These are phyloP conservation scores for Dasypogon diadema DNA, from an alignment of 2,888 invertebrate species.

Conservation along the genomic window DNA sequence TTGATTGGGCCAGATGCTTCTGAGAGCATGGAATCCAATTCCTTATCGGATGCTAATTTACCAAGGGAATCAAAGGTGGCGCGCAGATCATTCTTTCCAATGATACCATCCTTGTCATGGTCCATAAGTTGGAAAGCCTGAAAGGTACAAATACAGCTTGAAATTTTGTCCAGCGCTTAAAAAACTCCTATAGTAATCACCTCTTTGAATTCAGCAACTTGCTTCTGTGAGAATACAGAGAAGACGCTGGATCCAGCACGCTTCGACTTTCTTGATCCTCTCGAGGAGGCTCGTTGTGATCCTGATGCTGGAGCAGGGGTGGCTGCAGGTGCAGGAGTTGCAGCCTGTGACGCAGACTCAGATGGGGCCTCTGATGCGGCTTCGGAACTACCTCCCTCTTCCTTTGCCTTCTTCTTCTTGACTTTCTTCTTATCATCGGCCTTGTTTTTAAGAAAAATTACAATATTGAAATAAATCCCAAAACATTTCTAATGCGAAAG, in stretches of 20 bases:
- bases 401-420: constrained; percentile 88
- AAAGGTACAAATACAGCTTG: no score
- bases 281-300: constrained; percentile 83
- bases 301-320: constrained; percentile 80
- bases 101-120: constrained; percentile 93
- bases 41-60: constrained; percentile 89
- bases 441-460: constrained; percentile 68
- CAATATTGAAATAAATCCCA: not conserved
- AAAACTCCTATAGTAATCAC: constrained; percentile 69
- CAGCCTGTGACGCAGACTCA: constrained; percentile 70
- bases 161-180: no score
- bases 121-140: constrained; percentile 97
- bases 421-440: constrained; percentile 96
- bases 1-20: constrained; percentile 93
- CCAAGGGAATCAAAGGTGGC: constrained; percentile 93
- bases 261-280: constrained; percentile 76
- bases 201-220: constrained; percentile 97
- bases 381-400: constrained; percentile 72
- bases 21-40: constrained; percentile 88
- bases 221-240: constrained; percentile 96
- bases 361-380: constrained; percentile 75
- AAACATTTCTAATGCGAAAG: not conserved
- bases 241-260: constrained; percentile 95
- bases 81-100: constrained; percentile 90
- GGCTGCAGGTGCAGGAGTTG: constrained; percentile 78